Percentiles rank a stretch among this genome's conserved stretches.
Evolutionary conservation across 2,113 vertebrate genomes (phyloP).

Genomic region (Camelus bactrianus): DNA sequence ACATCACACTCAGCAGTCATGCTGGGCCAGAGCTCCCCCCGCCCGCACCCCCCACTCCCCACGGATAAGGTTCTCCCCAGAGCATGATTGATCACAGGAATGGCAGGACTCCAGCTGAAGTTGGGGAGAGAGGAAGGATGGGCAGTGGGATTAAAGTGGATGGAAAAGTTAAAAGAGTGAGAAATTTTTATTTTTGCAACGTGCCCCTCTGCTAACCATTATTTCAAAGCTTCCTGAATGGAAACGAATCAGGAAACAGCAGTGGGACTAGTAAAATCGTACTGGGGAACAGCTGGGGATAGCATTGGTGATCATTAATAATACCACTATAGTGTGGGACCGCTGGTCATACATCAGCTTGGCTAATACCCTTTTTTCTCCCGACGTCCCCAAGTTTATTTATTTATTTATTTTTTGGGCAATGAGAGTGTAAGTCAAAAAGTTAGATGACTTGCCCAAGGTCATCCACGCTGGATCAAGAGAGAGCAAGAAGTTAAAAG

Average conservation of each 20-base stretch:
- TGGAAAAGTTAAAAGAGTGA: conserved; percentile 77
- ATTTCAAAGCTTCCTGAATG: conserved; percentile 82
- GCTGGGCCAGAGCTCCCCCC: conserved; percentile 1
- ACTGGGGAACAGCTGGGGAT: conserved; percentile 73
- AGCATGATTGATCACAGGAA: conserved; percentile 63
- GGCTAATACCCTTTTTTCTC: neutral
- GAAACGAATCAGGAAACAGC: conserved; percentile 78
- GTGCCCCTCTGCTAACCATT: conserved; percentile 83
- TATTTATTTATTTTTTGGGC: neutral
- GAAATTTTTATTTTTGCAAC: conserved; percentile 71
- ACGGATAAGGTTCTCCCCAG: neutral
- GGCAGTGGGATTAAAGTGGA: conserved; percentile 69
- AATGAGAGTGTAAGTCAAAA: neutral
- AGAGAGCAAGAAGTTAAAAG: neutral
- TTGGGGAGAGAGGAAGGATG: conserved; percentile 51
- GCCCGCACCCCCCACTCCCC: neutral
- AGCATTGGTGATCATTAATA: neutral
- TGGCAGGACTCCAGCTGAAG: conserved; percentile 72
- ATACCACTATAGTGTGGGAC: neutral
- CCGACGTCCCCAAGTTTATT: neutral
- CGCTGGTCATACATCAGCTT: neutral
- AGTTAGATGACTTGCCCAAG: conserved; percentile 25
- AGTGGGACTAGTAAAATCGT: conserved; percentile 68
- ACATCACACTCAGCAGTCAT: conserved; percentile 52
- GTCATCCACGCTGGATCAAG: neutral